A percentile compares a stretch with the other conserved stretches of the same genome.
Evolutionary conservation across 2,888 invertebrate species (phyloP).

Genomic region (Harpalus rufipes): DNA sequence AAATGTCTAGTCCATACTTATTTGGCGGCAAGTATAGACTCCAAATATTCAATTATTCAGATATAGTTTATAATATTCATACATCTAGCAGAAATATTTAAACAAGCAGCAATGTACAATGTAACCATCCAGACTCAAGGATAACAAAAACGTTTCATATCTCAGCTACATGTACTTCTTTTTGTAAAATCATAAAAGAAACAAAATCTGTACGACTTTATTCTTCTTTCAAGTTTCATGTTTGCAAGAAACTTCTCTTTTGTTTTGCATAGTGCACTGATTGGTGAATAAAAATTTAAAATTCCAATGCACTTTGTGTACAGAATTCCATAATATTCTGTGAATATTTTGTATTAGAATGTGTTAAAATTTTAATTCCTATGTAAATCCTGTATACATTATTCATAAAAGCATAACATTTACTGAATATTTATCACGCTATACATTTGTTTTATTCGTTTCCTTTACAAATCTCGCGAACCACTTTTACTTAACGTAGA

Average conservation of each 20-base stretch:
- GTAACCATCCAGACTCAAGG: neutral
- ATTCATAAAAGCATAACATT: constrained; percentile 63
- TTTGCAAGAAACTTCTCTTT: constrained; percentile 7
- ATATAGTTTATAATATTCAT: too few species aligned
- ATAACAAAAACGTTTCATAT: neutral
- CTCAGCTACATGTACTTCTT: neutral
- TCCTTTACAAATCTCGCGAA: constrained; percentile 12
- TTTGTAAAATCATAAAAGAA: neutral
- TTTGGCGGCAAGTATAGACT: too few species aligned
- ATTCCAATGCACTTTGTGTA: constrained; percentile 52
- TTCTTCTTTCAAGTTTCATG: constrained; percentile 27
- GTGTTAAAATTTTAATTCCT: constrained; percentile 66
- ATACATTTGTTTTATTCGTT: constrained; percentile 35
- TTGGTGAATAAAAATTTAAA: constrained; percentile 46
- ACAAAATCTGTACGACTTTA: constrained; percentile 26
- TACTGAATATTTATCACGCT: constrained; percentile 51
- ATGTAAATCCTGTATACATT: constrained; percentile 64
- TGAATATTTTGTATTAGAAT: constrained; percentile 60
- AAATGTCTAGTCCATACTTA: too few species aligned
- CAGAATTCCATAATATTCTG: constrained; percentile 45
- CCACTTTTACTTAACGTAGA: constrained; percentile 16
- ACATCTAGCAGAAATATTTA: too few species aligned
- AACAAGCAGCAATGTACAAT: too few species aligned
- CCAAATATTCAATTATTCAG: too few species aligned
- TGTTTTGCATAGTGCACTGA: constrained; percentile 34